These are phyloP conservation scores for Physocephala rufipes DNA, from an alignment of 2,888 invertebrate species.

Conservation along the genomic window DNA sequence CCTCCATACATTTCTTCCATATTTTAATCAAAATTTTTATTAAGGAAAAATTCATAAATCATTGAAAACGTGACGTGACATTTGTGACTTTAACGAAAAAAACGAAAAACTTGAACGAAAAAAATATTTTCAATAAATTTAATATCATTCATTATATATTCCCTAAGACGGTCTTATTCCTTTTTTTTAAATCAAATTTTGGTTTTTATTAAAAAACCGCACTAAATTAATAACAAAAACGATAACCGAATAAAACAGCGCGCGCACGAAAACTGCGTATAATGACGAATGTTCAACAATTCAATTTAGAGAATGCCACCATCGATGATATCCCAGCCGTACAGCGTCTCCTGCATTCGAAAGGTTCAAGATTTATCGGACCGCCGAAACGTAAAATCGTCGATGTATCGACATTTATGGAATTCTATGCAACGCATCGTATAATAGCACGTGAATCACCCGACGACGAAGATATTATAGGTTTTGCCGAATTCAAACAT, in stretches of 20 bases:
- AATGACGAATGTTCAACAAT: constrained; percentile 11
- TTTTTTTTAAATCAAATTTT: neutral
- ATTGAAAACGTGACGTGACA: no score
- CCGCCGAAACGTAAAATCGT: constrained; percentile 27
- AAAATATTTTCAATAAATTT: no score
- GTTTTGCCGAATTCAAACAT: constrained; percentile 56
- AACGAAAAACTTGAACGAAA: no score
- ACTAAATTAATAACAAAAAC: neutral
- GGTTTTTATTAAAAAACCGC: neutral
- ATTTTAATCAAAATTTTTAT: no score
- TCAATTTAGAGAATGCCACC: constrained; percentile 36
- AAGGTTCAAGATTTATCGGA: constrained; percentile 39
- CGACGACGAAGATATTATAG: constrained; percentile 41
- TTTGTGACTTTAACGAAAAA: no score
- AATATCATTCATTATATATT: no score
- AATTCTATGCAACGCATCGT: constrained; percentile 50
- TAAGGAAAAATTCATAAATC: no score
- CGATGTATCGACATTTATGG: constrained; percentile 44
- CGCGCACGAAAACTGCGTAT: neutral
- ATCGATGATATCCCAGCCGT: constrained; percentile 30
- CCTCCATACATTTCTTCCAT: no score
- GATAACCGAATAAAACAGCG: neutral
- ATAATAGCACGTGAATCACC: constrained; percentile 44
- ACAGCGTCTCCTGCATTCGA: constrained; percentile 14
- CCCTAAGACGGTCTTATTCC: neutral